Percentiles rank a stretch among this genome's conserved stretches.
These are phyloP conservation scores for Lateolabrax maculatus DNA, from an alignment of 2,797 vertebrate species.

Conservation along the genomic window DNA sequence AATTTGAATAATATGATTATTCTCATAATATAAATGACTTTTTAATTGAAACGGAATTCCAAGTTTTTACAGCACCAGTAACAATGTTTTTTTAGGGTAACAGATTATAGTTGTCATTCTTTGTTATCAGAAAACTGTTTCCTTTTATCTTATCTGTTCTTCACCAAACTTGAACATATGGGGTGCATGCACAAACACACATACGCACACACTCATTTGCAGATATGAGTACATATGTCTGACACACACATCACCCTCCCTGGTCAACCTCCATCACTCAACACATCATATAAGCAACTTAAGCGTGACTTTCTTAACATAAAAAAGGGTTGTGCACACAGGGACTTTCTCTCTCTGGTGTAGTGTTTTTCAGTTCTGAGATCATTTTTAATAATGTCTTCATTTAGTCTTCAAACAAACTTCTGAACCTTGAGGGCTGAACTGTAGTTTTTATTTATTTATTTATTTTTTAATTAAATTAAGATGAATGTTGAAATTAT, in stretches of 20 bases:
- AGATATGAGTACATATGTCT: slow-evolving; percentile 13
- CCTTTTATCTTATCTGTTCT: slow-evolving; percentile 19
- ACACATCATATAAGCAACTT: slow-evolving; percentile 34
- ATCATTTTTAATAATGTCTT: slow-evolving; percentile 30
- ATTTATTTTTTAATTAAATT: slow-evolving; percentile 19
- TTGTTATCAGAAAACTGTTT: slow-evolving; percentile 1
- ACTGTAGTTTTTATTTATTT: not conserved
- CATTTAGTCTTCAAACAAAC: slow-evolving; percentile 13
- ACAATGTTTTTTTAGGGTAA: slow-evolving; percentile 1
- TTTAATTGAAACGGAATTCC: slow-evolving; percentile 2
- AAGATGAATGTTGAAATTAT: slow-evolving; percentile 16
- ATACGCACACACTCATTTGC: slow-evolving; percentile 23
- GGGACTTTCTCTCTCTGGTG: not conserved
- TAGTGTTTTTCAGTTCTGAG: not conserved
- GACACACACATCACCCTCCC: slow-evolving; percentile 33
- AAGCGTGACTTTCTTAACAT: slow-evolving; percentile 27
- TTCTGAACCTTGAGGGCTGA: not conserved
- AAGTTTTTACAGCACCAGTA: not conserved
- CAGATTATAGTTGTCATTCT: not conserved
- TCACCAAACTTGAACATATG: slow-evolving; percentile 21
- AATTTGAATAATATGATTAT: not conserved
- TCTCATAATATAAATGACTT: not conserved
- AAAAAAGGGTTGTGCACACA: not conserved
- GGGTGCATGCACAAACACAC: not conserved
- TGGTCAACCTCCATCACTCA: slow-evolving; percentile 47